These are phyloP conservation scores for Embiotoca jacksoni DNA, from an alignment of 2,113 vertebrate species.

Conservation along the genomic window DNA sequence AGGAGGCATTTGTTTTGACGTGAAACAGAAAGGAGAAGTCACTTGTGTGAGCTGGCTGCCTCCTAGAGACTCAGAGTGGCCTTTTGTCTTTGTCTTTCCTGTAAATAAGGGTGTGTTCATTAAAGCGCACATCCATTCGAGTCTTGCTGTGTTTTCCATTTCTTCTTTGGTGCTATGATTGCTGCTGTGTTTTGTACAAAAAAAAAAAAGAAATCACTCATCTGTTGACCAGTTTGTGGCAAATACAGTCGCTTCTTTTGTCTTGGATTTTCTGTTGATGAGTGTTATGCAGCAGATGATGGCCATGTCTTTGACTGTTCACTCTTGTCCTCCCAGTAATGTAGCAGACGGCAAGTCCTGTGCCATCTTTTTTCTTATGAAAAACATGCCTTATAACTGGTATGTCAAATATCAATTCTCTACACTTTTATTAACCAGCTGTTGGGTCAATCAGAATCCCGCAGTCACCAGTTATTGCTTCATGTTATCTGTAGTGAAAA, in stretches of 20 bases:
- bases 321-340: too few relatives aligned
- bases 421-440: too few relatives aligned
- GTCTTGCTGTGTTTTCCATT: neutral
- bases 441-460: too few relatives aligned
- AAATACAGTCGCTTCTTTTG: neutral
- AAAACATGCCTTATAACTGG: too few relatives aligned
- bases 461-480: too few relatives aligned
- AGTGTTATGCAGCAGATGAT: neutral
- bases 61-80: neutral
- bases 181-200: neutral
- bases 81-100: constrained; percentile 18
- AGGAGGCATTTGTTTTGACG: constrained; percentile 49
- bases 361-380: too few relatives aligned
- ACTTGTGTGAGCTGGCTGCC: constrained; percentile 3
- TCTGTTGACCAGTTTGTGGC: neutral
- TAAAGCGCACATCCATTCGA: constrained; percentile 14
- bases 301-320: neutral
- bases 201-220: neutral
- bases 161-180: neutral
- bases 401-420: too few relatives aligned
- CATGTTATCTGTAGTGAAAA: neutral
- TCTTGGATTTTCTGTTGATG: neutral
- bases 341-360: too few relatives aligned
- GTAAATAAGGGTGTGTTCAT: constrained; percentile 15
- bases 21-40: constrained; percentile 37